Evolutionary conservation across 2,888 invertebrate genomes (phyloP).

Genomic region (Meloe dianella): DNA sequence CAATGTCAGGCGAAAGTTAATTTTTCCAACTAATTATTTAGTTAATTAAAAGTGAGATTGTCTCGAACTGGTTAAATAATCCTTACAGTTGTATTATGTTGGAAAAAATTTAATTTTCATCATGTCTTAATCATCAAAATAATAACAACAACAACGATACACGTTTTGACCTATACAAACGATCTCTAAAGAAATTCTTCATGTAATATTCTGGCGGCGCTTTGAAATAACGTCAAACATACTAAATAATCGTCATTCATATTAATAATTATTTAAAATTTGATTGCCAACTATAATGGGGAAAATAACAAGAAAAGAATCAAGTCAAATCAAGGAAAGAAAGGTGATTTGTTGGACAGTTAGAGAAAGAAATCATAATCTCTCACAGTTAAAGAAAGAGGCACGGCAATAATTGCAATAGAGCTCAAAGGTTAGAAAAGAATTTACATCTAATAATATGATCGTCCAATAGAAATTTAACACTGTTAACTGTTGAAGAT

Average conservation of each 20-base stretch:
- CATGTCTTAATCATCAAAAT: not conserved
- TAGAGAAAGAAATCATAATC: not conserved
- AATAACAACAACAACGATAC: not conserved
- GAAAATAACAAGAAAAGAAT: not conserved
- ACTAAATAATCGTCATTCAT: conserved; percentile 4
- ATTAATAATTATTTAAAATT: not conserved
- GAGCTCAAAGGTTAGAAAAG: not conserved
- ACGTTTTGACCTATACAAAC: conserved; percentile 1
- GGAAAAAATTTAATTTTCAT: not conserved
- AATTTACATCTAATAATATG: conserved; percentile 2
- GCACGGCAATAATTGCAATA: conserved; percentile 7
- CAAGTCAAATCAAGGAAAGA: not conserved
- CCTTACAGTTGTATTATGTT: not conserved
- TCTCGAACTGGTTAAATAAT: not conserved
- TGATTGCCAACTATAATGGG: not conserved
- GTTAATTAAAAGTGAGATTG: not conserved
- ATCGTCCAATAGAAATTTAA: conserved; percentile 4
- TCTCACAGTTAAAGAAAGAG: conserved; percentile 7
- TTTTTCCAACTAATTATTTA: not conserved
- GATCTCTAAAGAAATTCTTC: conserved; percentile 7
- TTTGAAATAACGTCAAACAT: conserved; percentile 1
- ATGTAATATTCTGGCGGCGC: not conserved
- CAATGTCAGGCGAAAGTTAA: not conserved
- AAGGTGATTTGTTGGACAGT: conserved; percentile 3
- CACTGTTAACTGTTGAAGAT: not conserved